Percentiles rank a stretch among this genome's conserved stretches.
Evolutionary conservation across 2,113 vertebrate species (phyloP).

Genomic region (Vulpes ferrilata): DNA sequence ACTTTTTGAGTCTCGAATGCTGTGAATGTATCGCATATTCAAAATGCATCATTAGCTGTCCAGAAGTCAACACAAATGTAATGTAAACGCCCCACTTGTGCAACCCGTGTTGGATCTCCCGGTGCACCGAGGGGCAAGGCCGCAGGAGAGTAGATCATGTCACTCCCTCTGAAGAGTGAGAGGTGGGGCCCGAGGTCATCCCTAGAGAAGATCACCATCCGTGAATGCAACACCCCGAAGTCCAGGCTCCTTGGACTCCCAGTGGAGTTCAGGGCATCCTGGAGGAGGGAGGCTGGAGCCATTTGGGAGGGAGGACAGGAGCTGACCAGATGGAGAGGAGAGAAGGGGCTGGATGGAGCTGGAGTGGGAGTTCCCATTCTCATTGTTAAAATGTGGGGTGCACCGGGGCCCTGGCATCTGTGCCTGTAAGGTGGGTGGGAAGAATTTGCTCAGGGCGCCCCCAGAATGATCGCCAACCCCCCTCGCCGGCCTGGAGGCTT

Average conservation of each 20-base stretch:
- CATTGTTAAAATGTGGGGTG: not conserved
- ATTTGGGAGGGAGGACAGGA: not conserved
- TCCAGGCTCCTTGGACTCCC: not conserved
- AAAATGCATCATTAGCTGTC: not conserved
- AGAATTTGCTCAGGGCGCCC: not conserved
- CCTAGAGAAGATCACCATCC: not conserved
- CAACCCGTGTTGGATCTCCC: rapidly evolving
- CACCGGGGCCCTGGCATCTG: not conserved
- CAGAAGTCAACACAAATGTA: not conserved
- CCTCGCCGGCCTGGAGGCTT: not conserved
- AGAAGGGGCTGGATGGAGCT: not conserved
- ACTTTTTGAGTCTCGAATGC: not conserved
- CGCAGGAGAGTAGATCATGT: not conserved
- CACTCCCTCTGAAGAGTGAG: not conserved
- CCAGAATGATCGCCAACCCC: not conserved
- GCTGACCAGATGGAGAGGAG: not conserved
- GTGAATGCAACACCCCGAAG: rapidly evolving
- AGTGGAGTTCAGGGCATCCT: not conserved
- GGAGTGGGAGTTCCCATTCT: not conserved
- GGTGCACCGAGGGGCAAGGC: not conserved
- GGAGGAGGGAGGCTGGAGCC: not conserved
- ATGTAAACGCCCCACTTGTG: not conserved
- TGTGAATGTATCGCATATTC: not conserved
- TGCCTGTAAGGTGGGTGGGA: not conserved
- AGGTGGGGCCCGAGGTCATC: not conserved